Percentiles rank a stretch among this genome's conserved stretches.
Evolutionary conservation across 2,888 invertebrate genomes (phyloP).

Genomic region (Pterobdella sp.): DNA sequence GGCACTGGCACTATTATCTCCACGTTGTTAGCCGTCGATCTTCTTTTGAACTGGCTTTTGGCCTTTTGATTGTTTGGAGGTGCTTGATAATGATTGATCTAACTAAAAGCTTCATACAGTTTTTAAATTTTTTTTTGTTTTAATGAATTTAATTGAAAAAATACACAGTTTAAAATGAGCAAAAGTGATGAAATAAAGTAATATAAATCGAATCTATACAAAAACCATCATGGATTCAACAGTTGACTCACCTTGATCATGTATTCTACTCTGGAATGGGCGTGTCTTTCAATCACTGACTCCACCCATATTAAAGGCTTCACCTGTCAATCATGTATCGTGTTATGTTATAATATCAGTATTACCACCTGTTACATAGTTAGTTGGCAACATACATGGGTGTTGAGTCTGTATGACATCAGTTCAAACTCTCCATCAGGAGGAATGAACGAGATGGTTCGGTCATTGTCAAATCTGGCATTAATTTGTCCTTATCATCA

Average conservation of each 20-base stretch:
- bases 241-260: constrained; percentile 71
- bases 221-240: neutral
- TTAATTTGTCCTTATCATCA: neutral
- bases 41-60: constrained; percentile 83
- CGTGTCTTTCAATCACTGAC: constrained; percentile 92
- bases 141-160: no score
- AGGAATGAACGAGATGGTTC: constrained; percentile 95
- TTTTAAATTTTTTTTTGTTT: no score
- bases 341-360: neutral
- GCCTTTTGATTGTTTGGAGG: constrained; percentile 55
- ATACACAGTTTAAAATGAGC: no score
- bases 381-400: constrained; percentile 65
- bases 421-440: constrained; percentile 98
- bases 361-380: no score
- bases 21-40: constrained; percentile 96
- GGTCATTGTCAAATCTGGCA: constrained; percentile 90
- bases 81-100: neutral
- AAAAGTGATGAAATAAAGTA: neutral
- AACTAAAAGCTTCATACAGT: neutral
- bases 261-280: constrained; percentile 91
- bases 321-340: constrained; percentile 50
- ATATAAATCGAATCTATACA: neutral
- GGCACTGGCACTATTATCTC: constrained; percentile 65
- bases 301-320: constrained; percentile 98
- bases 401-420: constrained; percentile 93